Percentiles rank a stretch among this genome's conserved stretches.
phyloP scores from a whole-genome alignment of 2,113 vertebrate species.

The Bubo blakistoni region DNA sequence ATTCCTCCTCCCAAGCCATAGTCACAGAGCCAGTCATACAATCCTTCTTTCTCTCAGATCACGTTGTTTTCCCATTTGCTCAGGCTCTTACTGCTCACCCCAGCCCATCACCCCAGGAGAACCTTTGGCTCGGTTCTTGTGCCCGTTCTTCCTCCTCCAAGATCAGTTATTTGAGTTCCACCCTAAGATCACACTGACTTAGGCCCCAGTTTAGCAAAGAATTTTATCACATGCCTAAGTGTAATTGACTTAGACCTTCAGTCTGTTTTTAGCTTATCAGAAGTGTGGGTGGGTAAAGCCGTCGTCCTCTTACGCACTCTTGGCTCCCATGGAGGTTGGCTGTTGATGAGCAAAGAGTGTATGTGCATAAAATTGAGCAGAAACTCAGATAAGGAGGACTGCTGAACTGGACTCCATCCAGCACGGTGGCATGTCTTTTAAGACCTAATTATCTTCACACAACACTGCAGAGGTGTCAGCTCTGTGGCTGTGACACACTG shows the following conservation, averaged over 20 bases:
- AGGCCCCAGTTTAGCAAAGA: slow-evolving; percentile 37
- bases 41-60: background rate
- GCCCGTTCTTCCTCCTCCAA: background rate
- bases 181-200: slow-evolving; percentile 30
- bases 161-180: slow-evolving; percentile 18
- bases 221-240: slow-evolving; percentile 32
- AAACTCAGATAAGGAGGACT: background rate
- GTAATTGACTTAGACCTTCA: background rate
- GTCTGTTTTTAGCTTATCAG: slow-evolving; percentile 35
- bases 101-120: background rate
- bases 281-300: background rate
- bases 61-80: background rate
- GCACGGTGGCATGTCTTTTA: background rate
- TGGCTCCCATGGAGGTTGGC: background rate
- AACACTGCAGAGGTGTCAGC: background rate
- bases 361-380: background rate
- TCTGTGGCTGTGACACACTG: accelerated
- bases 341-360: background rate
- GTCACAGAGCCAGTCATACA: background rate
- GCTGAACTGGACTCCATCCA: background rate
- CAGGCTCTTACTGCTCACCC: background rate
- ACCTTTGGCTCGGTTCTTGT: background rate
- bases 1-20: background rate
- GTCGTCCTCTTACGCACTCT: accelerated
- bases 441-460: background rate